Conservation (phyloP, 35 echinoderm and acorn worm species). For the Patiria miniata region DNA sequence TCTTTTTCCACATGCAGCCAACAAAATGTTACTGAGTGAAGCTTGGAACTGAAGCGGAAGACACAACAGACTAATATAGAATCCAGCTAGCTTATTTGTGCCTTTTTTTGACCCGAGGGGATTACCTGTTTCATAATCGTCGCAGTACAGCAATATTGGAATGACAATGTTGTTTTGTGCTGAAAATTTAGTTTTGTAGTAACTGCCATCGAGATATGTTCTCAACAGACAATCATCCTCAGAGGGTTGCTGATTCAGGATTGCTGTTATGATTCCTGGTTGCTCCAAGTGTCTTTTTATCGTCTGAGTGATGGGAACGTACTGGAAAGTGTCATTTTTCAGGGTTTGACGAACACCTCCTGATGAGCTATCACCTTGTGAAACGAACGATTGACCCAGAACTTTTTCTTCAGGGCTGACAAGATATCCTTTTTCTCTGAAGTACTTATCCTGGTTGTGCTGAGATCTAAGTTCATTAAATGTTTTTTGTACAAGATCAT, state of each 20-base stretch:
- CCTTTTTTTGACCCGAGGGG: constrained; percentile 32
- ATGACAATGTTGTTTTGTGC: not conserved
- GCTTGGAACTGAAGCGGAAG: not conserved
- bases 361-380: constrained; percentile 1
- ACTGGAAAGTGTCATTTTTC: constrained; percentile 34
- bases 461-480: constrained; percentile 30
- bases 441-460: constrained; percentile 45
- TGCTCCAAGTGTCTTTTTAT: constrained; percentile 35
- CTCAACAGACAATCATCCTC: constrained; percentile 22
- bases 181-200: constrained; percentile 28
- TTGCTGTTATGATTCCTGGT: constrained; percentile 44
- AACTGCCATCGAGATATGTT: constrained; percentile 40
- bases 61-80: not conserved
- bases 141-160: constrained; percentile 34
- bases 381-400: constrained; percentile 26
- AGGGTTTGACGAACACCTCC: constrained; percentile 25
- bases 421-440: constrained; percentile 38
- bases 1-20: constrained; percentile 1
- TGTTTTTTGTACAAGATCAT: not conserved
- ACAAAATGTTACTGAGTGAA: constrained; percentile 11
- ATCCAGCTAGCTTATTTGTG: not conserved
- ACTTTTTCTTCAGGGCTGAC: constrained; percentile 15
- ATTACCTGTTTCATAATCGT: constrained; percentile 51
- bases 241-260: constrained; percentile 15
- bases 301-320: constrained; percentile 28